These are phyloP conservation scores for Halictus rubicundus DNA, from an alignment of 1,140 invertebrate species.

Conservation along the genomic window DNA sequence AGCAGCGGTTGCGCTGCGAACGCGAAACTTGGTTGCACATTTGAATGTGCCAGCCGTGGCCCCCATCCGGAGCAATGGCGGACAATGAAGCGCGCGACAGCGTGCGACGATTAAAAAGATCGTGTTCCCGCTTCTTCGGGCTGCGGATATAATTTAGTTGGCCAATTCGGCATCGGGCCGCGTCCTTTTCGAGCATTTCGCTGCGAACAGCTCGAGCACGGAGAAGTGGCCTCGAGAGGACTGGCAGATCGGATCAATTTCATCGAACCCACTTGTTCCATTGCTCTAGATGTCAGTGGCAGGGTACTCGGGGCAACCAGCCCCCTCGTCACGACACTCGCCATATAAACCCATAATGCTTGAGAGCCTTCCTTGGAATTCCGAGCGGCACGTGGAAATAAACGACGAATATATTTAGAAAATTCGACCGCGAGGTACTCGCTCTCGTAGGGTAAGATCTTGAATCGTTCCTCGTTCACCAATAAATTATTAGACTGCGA, in stretches of 20 bases:
- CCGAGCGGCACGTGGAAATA: no score
- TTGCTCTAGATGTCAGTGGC: constrained; percentile 59
- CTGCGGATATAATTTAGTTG: constrained; percentile 34
- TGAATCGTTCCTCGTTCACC: no score
- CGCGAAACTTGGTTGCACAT: constrained; percentile 71
- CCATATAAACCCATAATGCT: constrained; percentile 8
- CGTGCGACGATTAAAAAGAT: constrained; percentile 49
- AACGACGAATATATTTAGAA: no score
- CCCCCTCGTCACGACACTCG: constrained; percentile 7
- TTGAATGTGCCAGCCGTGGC: constrained; percentile 62
- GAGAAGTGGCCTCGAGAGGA: constrained; percentile 58
- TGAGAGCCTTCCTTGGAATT: constrained; percentile 16
- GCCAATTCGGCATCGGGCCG: constrained; percentile 50
- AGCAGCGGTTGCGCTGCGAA: background rate
- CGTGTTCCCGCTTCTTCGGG: background rate
- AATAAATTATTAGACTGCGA: no score
- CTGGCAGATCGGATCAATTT: constrained; percentile 56
- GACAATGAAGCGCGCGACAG: constrained; percentile 12
- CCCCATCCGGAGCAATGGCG: constrained; percentile 58
- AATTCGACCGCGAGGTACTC: no score
- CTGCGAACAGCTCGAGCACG: constrained; percentile 20
- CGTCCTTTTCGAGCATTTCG: constrained; percentile 51
- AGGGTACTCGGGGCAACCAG: constrained; percentile 25
- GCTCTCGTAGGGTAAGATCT: no score
- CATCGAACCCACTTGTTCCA: constrained; percentile 47